These are phyloP conservation scores for Guaruba guarouba DNA, from an alignment of 2,113 vertebrate genomes.

Conservation along the genomic window DNA sequence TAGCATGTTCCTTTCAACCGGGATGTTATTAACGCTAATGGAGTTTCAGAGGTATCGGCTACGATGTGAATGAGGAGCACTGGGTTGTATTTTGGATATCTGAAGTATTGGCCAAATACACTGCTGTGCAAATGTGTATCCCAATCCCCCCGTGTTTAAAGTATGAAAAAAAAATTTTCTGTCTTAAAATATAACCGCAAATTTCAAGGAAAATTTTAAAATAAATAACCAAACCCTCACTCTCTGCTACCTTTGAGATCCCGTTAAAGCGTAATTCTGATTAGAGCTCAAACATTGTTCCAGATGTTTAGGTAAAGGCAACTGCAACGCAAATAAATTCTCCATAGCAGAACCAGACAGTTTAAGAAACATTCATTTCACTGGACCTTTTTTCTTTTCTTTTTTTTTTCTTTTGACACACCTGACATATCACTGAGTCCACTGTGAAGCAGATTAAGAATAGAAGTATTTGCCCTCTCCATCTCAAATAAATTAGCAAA, in stretches of 20 bases:
- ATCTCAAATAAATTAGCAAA: neutral
- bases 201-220: neutral
- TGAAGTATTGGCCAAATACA: neutral
- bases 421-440: constrained; percentile 10
- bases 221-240: neutral
- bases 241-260: neutral
- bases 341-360: neutral
- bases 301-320: neutral
- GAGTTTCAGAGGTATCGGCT: constrained; percentile 1
- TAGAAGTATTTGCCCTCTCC: neutral
- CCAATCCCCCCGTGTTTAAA: neutral
- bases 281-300: neutral
- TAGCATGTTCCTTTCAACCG: constrained; percentile 18
- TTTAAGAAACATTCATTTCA: neutral
- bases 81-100: neutral
- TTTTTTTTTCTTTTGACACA: neutral
- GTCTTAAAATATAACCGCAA: neutral
- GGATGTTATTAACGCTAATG: constrained; percentile 66
- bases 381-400: neutral
- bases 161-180: neutral
- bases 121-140: neutral
- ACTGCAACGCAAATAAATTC: neutral
- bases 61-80: neutral
- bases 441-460: neutral
- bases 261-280: neutral